Base-by-base conservation (phyloP, 2,797 vertebrate species). In the Notoglanidium macrostoma region DNA sequence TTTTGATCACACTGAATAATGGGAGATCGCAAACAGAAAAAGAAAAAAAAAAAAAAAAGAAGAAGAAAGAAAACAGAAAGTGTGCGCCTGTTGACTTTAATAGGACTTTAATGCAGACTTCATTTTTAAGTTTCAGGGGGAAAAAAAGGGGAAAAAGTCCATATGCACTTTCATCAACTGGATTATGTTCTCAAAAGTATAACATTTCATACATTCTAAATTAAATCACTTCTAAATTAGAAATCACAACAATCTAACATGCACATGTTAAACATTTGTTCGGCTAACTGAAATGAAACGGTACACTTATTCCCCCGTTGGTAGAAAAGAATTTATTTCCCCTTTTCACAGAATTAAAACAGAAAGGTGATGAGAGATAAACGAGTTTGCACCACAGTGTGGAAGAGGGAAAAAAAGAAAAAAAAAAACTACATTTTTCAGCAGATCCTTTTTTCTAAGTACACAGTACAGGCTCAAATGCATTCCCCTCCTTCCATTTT, bases 301-400 rank as follows among this genome's bases (percentile, higher is more conserved):
- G 63, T 23, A 83, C 81, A 83, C n/a, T 54, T 54, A 46, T 68
- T 83, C 29, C 88, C 92, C 91, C 88, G 68, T 93, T 92, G 89
- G 92, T 95, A 95, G 92, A 95, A 96, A 96, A 94, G 91, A 61
- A 91, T 95, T 96, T 96, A 94, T 94, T 95, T 93, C 91, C 93
- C 93, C 92, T 92, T 93, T 89, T 95, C 92, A 95, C 93, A 95
- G 94, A 95, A 93, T 92, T 93, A 94, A 94, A 94, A 94, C 93
- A 95, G 93, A 95, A 95, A 32, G 94, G 93, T 94, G 90, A 91
- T 88, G 86, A 91, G 85, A 89, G 85, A 89, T 91, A 94, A 93
- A 94, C 90, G 93, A 91, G 94, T 93, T 93, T 94, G 93, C 95
- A 95, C 94, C 93, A 95, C 93, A 94, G 93, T 93, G 86, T 65